Percentiles rank a stretch among this genome's conserved stretches.
phyloP scores from a whole-genome alignment of 2,888 invertebrate genomes.

The Orthosia gothica region DNA sequence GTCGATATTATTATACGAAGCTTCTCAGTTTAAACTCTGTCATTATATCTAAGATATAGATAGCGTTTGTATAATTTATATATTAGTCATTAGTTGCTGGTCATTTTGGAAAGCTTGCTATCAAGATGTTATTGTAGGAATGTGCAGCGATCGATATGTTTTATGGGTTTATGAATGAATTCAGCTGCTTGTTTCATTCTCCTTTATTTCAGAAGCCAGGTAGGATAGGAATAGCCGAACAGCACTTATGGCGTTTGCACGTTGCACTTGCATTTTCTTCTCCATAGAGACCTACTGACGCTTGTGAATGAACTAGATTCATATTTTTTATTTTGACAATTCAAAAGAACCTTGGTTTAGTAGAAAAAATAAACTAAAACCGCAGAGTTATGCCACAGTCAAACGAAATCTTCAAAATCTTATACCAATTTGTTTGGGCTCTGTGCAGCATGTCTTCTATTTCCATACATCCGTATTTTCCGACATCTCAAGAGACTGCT shows the following conservation, averaged over 20 bases:
- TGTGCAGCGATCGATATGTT: slow-evolving; percentile 19
- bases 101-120: slow-evolving; percentile 61
- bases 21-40: slow-evolving; percentile 69
- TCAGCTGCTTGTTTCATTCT: not conserved
- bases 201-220: not conserved
- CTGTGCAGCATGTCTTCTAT: not conserved
- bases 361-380: too few relatives aligned
- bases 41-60: slow-evolving; percentile 71
- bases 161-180: not conserved
- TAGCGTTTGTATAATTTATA: slow-evolving; percentile 68
- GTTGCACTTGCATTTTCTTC: too few relatives aligned
- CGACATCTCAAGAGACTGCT: too few relatives aligned
- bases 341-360: too few relatives aligned
- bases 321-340: too few relatives aligned
- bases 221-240: not conserved
- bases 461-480: too few relatives aligned
- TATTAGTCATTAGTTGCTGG: slow-evolving; percentile 65
- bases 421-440: not conserved
- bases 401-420: too few relatives aligned
- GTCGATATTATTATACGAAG: slow-evolving; percentile 64
- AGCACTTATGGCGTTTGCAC: too few relatives aligned
- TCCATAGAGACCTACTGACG: too few relatives aligned
- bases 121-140: slow-evolving; percentile 60
- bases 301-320: too few relatives aligned
- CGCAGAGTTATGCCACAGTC: too few relatives aligned